These are phyloP conservation scores for Nyctibius grandis DNA, from an alignment of 2,797 vertebrate genomes.

Conservation along the genomic window DNA sequence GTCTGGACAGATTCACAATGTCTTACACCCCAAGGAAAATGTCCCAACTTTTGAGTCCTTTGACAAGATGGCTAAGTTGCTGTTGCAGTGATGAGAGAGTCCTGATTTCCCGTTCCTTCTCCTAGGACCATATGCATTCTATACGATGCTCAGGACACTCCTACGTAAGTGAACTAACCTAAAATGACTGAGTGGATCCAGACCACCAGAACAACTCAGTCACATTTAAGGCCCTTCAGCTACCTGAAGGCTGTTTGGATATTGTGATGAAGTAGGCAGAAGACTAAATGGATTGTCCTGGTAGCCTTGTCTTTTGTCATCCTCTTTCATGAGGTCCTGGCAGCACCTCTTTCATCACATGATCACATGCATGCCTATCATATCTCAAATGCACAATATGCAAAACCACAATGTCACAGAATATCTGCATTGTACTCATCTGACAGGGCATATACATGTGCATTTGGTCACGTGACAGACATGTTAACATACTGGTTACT, in stretches of 20 bases:
- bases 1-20: neutral
- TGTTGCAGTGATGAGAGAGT: neutral
- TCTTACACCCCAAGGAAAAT: neutral
- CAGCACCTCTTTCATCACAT: neutral
- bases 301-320: neutral
- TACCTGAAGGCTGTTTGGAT: neutral
- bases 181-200: neutral
- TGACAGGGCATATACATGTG: neutral
- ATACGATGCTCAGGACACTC: neutral
- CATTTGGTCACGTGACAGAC: neutral
- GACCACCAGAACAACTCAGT: neutral
- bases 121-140: neutral
- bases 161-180: neutral
- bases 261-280: neutral
- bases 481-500: neutral
- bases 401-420: neutral
- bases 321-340: neutral
- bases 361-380: neutral
- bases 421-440: neutral
- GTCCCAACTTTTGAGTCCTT: neutral
- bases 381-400: neutral
- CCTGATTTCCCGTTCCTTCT: neutral
- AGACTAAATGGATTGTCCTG: neutral
- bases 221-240: neutral
- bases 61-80: neutral